These are phyloP conservation scores for Drosophila littoralis DNA, from an alignment of 1,140 invertebrate species.

Conservation along the genomic window DNA sequence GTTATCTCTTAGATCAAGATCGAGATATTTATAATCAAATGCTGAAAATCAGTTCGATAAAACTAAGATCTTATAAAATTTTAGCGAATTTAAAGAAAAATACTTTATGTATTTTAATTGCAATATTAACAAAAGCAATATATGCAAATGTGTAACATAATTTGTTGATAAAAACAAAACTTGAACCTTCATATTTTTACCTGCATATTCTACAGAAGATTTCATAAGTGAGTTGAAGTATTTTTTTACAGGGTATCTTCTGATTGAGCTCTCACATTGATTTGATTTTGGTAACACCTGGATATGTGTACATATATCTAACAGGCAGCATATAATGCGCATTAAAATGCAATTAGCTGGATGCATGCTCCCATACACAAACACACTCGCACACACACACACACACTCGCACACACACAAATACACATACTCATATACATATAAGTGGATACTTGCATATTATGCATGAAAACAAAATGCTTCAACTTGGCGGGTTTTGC, in stretches of 20 bases:
- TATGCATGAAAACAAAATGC: slow-evolving; percentile 42
- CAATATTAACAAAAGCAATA: too few relatives aligned
- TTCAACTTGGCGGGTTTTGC: slow-evolving; percentile 46
- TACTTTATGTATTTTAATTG: too few relatives aligned
- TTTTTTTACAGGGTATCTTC: neutral
- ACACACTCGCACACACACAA: slow-evolving; percentile 2
- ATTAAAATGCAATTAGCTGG: slow-evolving; percentile 74
- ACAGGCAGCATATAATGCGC: slow-evolving; percentile 60
- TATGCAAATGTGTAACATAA: too few relatives aligned
- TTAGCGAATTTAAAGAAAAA: neutral
- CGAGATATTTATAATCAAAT: too few relatives aligned
- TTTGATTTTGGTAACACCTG: slow-evolving; percentile 36
- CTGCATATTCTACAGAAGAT: too few relatives aligned
- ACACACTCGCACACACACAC: neutral
- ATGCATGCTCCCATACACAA: slow-evolving; percentile 20
- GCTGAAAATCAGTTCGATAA: neutral
- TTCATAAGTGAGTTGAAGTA: slow-evolving; percentile 15
- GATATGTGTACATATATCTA: slow-evolving; percentile 20
- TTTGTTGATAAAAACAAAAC: neutral
- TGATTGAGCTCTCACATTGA: neutral
- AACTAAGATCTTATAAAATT: neutral
- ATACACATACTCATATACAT: neutral
- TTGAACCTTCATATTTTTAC: neutral
- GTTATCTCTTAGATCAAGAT: too few relatives aligned
- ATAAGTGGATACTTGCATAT: slow-evolving; percentile 31